Percentiles rank a stretch among this genome's conserved stretches.
Conservation (phyloP, 2,888 invertebrate species). For the Caenorhabditis sp. region DNA sequence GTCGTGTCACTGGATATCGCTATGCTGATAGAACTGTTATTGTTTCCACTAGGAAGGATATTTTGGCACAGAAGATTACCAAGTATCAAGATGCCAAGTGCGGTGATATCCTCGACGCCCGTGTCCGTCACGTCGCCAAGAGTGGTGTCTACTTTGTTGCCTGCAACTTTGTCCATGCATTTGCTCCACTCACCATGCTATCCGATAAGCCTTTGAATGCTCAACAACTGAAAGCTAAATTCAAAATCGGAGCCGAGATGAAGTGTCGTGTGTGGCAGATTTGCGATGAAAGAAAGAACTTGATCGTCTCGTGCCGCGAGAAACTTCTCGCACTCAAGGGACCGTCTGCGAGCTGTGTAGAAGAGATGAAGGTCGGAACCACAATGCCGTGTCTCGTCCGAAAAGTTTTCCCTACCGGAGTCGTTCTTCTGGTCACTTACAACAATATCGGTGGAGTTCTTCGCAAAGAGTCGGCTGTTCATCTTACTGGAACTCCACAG, state of each 20-base stretch:
- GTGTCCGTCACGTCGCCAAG: constrained; percentile 53
- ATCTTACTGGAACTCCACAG: constrained; percentile 31
- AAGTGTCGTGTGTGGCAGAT: constrained; percentile 74
- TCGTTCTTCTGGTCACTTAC: constrained; percentile 73
- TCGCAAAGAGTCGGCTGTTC: constrained; percentile 24
- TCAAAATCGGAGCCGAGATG: constrained; percentile 55
- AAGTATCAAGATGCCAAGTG: constrained; percentile 70
- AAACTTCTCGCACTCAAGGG: constrained; percentile 62
- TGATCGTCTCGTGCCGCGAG: constrained; percentile 72
- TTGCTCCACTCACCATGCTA: constrained; percentile 68
- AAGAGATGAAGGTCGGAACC: constrained; percentile 41
- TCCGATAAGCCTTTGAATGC: constrained; percentile 65
- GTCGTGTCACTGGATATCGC: constrained; percentile 75
- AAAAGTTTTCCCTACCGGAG: constrained; percentile 69
- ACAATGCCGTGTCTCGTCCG: constrained; percentile 62
- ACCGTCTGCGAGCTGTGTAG: constrained; percentile 27
- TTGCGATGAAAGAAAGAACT: constrained; percentile 64
- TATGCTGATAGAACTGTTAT: constrained; percentile 73
- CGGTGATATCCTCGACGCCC: constrained; percentile 67
- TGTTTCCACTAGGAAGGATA: constrained; percentile 75
- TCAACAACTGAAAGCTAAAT: constrained; percentile 13
- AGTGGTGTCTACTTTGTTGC: constrained; percentile 61
- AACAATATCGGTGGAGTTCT: constrained; percentile 66
- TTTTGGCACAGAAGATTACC: constrained; percentile 75
- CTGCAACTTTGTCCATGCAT: constrained; percentile 69